Base-by-base conservation (phyloP, 1,140 invertebrate species). In the Hydropsyche tenuis region DNA sequence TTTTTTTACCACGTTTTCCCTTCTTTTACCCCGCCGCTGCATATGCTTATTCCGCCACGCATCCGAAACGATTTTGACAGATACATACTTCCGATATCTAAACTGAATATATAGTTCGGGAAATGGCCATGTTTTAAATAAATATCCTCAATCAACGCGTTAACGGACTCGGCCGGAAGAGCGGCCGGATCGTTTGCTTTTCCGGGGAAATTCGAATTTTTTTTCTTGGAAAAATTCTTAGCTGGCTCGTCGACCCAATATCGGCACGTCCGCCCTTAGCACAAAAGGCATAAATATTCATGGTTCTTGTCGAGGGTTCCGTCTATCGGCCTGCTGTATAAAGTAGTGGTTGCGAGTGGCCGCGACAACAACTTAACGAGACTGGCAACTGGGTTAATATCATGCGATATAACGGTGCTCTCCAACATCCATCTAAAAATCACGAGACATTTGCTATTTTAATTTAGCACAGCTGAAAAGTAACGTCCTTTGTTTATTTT, bases 31-130 rank as follows among this genome's bases (percentile, higher is more conserved):
- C 30, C 3, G 30, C 25, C 46, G 46, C 75, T 45, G 43, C 75
- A 74, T 74, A 74, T 70, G 71, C 69, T 77, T 77, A 74, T 77
- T 74, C 66, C 75, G 46, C 69, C 37, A 74, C 37, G 60, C 72
- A 77, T 77, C 72, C 69, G 70, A 74, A 74, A 46, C 18, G 68
- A 70, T 70, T 70, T 70, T 70, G 68, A 70, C 48, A 56, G 43
- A 48, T 70, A 70, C 30, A 37, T 37, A 37, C 30, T 37, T 4
- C 30, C 9, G 3, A 37, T 37, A 37, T 37, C 3, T 37, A 37
- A 9, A 37, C 3, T 37, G 3, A 4, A 37, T 4, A 37, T 4
- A 37, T 9, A 37, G 3, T 37, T n/a, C n/a, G n/a, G n/a, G n/a
- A n/a, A n/a, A n/a, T n/a, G n/a, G n/a, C n/a, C n/a, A n/a, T n/a